These are phyloP conservation scores for Peromyscus californicus DNA, from an alignment of 2,113 vertebrate genomes.

Conservation along the genomic window DNA sequence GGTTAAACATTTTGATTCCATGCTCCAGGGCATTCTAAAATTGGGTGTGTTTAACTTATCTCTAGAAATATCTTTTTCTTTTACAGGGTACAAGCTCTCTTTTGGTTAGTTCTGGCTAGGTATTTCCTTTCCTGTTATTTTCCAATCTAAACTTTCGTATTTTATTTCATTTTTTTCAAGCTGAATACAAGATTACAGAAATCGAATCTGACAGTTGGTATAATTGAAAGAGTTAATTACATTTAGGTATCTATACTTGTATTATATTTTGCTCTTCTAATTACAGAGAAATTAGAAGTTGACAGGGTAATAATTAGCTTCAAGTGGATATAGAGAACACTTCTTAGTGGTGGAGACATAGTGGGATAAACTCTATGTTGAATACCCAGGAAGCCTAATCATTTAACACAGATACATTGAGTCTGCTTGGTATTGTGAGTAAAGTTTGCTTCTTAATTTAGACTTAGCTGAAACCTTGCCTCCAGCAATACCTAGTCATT, in stretches of 20 bases:
- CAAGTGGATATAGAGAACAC: background rate
- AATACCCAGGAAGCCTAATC: background rate
- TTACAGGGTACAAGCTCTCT: background rate
- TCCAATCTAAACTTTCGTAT: background rate
- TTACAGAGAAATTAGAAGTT: background rate
- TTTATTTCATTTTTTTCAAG: background rate
- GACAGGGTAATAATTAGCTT: slow-evolving; percentile 15
- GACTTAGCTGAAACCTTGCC: background rate
- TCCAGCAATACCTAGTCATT: background rate
- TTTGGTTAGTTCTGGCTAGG: background rate
- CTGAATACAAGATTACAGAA: background rate
- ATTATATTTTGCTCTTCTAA: background rate
- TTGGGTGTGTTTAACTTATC: background rate
- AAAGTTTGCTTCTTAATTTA: background rate
- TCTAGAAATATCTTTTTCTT: background rate
- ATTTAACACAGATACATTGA: background rate
- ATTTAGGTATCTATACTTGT: background rate
- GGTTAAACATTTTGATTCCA: background rate
- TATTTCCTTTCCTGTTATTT: background rate
- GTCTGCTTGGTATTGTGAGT: background rate
- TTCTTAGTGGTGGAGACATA: background rate
- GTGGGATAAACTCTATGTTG: background rate
- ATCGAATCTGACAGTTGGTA: background rate
- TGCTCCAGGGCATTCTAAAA: background rate
- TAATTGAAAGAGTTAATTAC: background rate